Conservation (phyloP, 2,888 invertebrate species). For the Macaria notata region DNA sequence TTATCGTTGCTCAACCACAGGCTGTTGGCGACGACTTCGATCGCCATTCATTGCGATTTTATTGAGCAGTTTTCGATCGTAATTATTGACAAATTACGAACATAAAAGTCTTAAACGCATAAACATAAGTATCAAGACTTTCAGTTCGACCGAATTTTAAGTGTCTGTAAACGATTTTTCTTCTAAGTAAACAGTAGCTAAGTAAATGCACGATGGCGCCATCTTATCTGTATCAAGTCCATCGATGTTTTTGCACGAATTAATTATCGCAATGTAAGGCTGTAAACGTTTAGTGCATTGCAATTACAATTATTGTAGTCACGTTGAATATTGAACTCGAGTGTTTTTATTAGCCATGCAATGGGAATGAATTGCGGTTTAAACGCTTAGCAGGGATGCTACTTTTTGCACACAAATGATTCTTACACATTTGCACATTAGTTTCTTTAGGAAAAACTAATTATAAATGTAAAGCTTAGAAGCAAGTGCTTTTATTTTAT, state of each 20-base stretch:
- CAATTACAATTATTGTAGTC: slow-evolving; percentile 34
- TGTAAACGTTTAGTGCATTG: slow-evolving; percentile 38
- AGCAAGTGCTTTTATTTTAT: too few relatives aligned
- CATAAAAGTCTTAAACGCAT: too few relatives aligned
- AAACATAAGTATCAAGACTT: too few relatives aligned
- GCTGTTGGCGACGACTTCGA: slow-evolving; percentile 45
- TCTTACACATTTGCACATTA: background rate
- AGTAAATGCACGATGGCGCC: background rate
- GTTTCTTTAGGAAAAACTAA: too few relatives aligned
- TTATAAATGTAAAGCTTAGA: too few relatives aligned
- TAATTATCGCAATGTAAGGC: slow-evolving; percentile 52
- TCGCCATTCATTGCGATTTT: slow-evolving; percentile 30
- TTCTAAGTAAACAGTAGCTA: background rate
- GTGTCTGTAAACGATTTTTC: background rate
- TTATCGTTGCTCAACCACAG: slow-evolving; percentile 56
- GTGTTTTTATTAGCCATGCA: slow-evolving; percentile 18
- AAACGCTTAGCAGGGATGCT: background rate
- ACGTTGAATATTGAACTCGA: slow-evolving; percentile 36
- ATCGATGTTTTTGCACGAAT: slow-evolving; percentile 45
- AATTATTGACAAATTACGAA: slow-evolving; percentile 2
- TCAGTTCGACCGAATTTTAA: too few relatives aligned
- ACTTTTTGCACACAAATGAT: background rate
- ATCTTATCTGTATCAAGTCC: slow-evolving; percentile 6
- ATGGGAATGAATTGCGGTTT: slow-evolving; percentile 9
- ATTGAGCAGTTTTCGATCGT: slow-evolving; percentile 26